phyloP scores from a whole-genome alignment of 1,140 invertebrate genomes.

The Scylla paramamosain region DNA sequence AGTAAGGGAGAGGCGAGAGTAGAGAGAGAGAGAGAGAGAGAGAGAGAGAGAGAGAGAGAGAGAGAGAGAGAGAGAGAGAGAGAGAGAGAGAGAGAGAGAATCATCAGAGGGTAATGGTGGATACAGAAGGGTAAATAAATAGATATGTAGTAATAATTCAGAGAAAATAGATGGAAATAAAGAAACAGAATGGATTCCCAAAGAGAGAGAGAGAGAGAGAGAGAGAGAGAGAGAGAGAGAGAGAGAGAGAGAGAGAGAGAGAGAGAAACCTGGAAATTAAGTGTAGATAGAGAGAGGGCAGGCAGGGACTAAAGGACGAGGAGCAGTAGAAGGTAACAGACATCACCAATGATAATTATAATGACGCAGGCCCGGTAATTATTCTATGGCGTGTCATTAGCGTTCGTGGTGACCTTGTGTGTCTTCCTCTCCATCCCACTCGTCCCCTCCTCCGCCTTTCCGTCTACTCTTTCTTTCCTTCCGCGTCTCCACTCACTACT shows the following conservation, averaged over 20 bases:
- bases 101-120: background rate
- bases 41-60: constrained; percentile 27
- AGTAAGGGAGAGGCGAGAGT: background rate
- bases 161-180: background rate
- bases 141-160: background rate
- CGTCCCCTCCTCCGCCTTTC: background rate
- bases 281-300: background rate
- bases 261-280: background rate
- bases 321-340: background rate
- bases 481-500: background rate
- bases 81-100: background rate
- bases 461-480: background rate
- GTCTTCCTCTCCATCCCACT: background rate
- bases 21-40: background rate
- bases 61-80: constrained; percentile 24
- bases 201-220: constrained; percentile 61
- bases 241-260: constrained; percentile 36
- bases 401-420: constrained; percentile 51
- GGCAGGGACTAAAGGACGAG: background rate
- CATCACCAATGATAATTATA: constrained; percentile 58
- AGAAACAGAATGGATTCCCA: background rate
- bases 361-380: constrained; percentile 47
- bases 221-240: constrained; percentile 64
- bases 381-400: constrained; percentile 64
- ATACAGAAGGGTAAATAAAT: background rate